phyloP scores from a whole-genome alignment of 2,113 vertebrate genomes.

The Zonotrichia leucophrys region DNA sequence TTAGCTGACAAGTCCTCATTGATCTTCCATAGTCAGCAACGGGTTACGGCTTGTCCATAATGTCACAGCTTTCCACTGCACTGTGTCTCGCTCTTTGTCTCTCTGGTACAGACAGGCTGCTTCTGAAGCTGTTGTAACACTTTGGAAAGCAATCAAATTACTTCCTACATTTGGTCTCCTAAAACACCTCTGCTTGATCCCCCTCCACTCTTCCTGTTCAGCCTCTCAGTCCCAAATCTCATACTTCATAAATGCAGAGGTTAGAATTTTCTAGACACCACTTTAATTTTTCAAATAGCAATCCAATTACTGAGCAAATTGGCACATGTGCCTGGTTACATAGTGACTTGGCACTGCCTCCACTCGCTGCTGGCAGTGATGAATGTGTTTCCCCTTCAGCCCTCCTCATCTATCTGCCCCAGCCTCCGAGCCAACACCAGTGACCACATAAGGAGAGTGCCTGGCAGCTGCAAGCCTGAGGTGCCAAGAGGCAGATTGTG shows the following conservation, averaged over 20 bases:
- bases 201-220: not conserved
- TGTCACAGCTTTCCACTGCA: not conserved
- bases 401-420: slow-evolving; percentile 52
- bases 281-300: slow-evolving; percentile 77
- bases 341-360: slow-evolving; percentile 69
- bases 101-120: not conserved
- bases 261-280: slow-evolving; percentile 30
- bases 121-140: not conserved
- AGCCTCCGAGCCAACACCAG: slow-evolving; percentile 57
- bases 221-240: not conserved
- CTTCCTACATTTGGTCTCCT: not conserved
- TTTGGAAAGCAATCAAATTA: not conserved
- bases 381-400: slow-evolving; percentile 61
- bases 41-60: not conserved
- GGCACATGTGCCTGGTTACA: slow-evolving; percentile 75
- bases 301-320: slow-evolving; percentile 70
- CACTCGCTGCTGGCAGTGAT: slow-evolving; percentile 62
- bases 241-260: not conserved
- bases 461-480: slow-evolving; percentile 68
- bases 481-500: slow-evolving; percentile 70
- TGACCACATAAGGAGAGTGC: slow-evolving; percentile 67
- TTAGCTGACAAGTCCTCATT: not conserved
- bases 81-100: slow-evolving; percentile 4
- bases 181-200: not conserved
- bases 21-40: slow-evolving; percentile 18